These are phyloP conservation scores for Gadopsis marmoratus DNA, from an alignment of 2,797 vertebrate species.

Conservation along the genomic window DNA sequence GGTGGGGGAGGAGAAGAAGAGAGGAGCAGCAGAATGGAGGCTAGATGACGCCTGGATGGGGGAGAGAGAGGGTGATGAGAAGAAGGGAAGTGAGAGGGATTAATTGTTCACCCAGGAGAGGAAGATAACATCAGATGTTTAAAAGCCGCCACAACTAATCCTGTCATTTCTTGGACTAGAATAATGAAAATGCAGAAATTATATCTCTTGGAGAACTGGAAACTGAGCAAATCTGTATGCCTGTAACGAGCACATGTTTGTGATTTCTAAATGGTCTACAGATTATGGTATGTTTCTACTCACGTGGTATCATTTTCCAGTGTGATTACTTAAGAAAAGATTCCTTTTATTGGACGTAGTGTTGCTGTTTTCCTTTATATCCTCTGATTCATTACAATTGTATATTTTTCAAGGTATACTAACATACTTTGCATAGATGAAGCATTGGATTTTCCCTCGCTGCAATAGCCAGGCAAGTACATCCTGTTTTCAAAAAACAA, in stretches of 20 bases:
- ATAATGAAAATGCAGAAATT: constrained; percentile 78
- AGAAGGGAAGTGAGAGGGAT: constrained; percentile 77
- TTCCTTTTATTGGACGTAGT: constrained; percentile 9
- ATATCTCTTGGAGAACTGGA: constrained; percentile 75
- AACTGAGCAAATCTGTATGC: constrained; percentile 73
- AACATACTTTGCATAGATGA: constrained; percentile 15
- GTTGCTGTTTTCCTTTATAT: neutral
- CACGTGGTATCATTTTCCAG: constrained; percentile 29
- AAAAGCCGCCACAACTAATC: constrained; percentile 83
- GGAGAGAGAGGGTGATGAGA: constrained; percentile 62
- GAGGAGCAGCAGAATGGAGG: constrained; percentile 44
- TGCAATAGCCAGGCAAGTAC: neutral
- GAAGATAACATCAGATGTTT: constrained; percentile 84
- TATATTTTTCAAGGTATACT: neutral
- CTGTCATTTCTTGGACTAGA: constrained; percentile 81
- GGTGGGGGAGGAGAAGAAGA: constrained; percentile 12
- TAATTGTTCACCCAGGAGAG: constrained; percentile 84
- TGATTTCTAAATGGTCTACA: constrained; percentile 46
- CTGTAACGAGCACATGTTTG: constrained; percentile 61
- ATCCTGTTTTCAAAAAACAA: neutral
- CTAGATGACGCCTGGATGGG: constrained; percentile 53
- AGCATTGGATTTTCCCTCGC: neutral
- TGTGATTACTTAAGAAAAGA: neutral
- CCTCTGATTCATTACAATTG: neutral
- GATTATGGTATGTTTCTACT: constrained; percentile 54